These are phyloP conservation scores for Prinia subflava DNA, from an alignment of 2,113 vertebrate genomes.

Conservation along the genomic window DNA sequence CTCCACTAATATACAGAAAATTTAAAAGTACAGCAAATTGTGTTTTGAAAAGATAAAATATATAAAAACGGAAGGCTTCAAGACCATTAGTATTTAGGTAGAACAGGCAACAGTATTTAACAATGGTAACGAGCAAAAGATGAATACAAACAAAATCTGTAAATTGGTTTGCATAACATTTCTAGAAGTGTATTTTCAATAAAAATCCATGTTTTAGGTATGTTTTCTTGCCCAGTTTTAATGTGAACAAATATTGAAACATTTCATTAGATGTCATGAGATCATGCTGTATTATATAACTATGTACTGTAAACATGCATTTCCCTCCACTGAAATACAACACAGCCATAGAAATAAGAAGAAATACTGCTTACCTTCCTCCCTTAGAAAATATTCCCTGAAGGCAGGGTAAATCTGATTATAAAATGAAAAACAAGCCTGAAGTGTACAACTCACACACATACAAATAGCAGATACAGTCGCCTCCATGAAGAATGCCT, in stretches of 20 bases:
- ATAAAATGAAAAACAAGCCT: not conserved
- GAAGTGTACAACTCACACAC: not conserved
- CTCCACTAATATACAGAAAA: not conserved
- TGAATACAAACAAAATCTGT: not conserved
- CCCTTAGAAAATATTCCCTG: not conserved
- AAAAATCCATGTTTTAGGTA: not conserved
- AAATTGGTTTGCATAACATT: not conserved
- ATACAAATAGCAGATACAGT: not conserved
- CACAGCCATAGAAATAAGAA: not conserved
- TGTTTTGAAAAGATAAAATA: not conserved
- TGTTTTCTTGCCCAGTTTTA: not conserved
- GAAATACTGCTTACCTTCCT: conserved; percentile 61
- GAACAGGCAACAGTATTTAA: not conserved
- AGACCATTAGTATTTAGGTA: not conserved
- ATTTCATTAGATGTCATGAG: not conserved
- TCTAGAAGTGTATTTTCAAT: not conserved
- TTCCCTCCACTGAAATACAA: not conserved
- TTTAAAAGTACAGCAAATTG: not conserved
- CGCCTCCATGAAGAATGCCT: not conserved
- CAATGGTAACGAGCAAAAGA: not conserved
- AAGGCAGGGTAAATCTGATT: not conserved
- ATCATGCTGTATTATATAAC: not conserved
- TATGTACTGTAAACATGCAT: not conserved
- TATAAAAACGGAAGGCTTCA: not conserved
- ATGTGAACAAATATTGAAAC: not conserved